phyloP scores from a whole-genome alignment of 2,888 invertebrate species.

The Ormyrus nitidulus region DNA sequence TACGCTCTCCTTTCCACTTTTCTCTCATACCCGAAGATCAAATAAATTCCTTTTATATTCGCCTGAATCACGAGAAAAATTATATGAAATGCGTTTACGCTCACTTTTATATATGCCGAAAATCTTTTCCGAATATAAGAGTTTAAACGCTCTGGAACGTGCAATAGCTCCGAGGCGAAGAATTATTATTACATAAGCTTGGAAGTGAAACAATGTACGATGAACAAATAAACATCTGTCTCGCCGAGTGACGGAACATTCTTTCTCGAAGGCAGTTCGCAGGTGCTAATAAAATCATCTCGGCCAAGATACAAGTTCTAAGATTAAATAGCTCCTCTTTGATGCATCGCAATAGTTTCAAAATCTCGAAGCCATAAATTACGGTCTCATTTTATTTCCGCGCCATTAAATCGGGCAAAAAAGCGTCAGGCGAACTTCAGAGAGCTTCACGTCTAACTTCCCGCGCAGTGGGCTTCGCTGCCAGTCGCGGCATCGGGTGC shows the following conservation, averaged over 20 bases:
- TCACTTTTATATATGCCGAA: background rate
- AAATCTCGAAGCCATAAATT: too few species aligned
- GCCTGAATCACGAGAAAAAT: slow-evolving; percentile 26
- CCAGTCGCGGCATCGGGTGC: too few species aligned
- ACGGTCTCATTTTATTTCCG: too few species aligned
- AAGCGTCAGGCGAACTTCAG: slow-evolving; percentile 23
- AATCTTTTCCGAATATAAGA: too few species aligned
- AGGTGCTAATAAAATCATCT: background rate
- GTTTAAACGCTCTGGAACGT: too few species aligned
- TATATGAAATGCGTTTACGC: background rate
- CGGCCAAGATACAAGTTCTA: too few species aligned
- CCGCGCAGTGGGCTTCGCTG: too few species aligned
- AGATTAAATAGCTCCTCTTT: background rate
- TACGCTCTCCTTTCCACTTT: slow-evolving; percentile 17
- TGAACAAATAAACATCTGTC: too few species aligned
- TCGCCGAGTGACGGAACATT: background rate
- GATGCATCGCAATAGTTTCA: background rate
- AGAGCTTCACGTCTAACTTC: slow-evolving; percentile 8
- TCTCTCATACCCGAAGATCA: slow-evolving; percentile 25
- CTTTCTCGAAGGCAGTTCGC: background rate
- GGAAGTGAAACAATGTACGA: too few species aligned
- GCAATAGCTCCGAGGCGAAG: too few species aligned
- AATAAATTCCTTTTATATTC: slow-evolving; percentile 41
- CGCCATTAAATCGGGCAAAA: background rate
- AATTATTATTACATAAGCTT: too few species aligned